Percentiles rank a stretch among this genome's conserved stretches.
These are phyloP conservation scores for Trinectes maculatus DNA, from an alignment of 2,113 vertebrate genomes.

Conservation along the genomic window DNA sequence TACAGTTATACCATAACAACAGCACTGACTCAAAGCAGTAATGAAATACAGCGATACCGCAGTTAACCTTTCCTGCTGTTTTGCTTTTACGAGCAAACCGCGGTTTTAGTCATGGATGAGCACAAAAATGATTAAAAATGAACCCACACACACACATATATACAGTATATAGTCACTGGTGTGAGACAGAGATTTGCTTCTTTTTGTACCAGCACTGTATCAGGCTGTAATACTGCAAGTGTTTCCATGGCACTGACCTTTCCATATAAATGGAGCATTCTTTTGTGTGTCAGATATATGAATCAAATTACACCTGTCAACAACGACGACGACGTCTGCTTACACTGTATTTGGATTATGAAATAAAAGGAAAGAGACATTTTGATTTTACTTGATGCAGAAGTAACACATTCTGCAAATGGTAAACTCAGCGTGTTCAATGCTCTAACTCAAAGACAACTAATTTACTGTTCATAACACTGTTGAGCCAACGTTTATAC, in stretches of 20 bases:
- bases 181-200: neutral
- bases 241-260: neutral
- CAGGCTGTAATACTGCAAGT: neutral
- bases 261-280: neutral
- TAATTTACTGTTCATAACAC: too few relatives aligned
- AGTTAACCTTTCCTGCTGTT: conserved; percentile 7
- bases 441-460: too few relatives aligned
- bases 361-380: too few relatives aligned
- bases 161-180: conserved; percentile 6
- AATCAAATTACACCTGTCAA: neutral
- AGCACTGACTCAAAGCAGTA: neutral
- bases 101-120: conserved; percentile 5
- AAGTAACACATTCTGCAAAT: too few relatives aligned
- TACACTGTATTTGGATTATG: too few relatives aligned
- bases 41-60: conserved; percentile 1
- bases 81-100: neutral
- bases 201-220: neutral
- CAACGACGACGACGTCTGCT: neutral
- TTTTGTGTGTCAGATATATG: neutral
- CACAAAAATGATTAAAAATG: conserved; percentile 5
- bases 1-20: conserved; percentile 2
- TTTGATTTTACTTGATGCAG: too few relatives aligned
- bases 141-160: neutral
- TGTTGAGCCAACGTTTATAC: too few relatives aligned
- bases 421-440: too few relatives aligned